Evolutionary conservation across 2,888 invertebrate species (phyloP), one percentile per base, ranked within the genome.

Genomic region (Standfussiana lucernea): DNA sequence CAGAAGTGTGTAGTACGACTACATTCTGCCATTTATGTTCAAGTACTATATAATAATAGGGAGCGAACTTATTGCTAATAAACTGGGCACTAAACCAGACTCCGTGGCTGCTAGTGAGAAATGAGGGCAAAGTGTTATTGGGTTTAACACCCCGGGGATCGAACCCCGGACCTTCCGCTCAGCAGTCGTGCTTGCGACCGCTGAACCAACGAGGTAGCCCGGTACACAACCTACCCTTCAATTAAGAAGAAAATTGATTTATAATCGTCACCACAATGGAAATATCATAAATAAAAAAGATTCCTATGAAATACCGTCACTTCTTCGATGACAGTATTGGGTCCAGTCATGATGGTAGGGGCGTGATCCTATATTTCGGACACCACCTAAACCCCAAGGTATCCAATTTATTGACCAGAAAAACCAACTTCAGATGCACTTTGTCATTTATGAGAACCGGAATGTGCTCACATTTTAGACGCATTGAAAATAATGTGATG

Each of bases 61-160:
- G 53, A 53, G 11, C n/a, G n/a, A 53, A 11, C 6, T 13, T n/a
- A 53, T n/a, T 53, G n/a, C 1, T n/a, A 24, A 24, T 50, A 8
- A 24, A 13, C n/a, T 0, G 13, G n/a, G 13, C 1, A 0, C 13
- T 28, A 28, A 28, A 13, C 0, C 13, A n/a, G 6, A 28, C 15
- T 0, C 28, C 13, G 6, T 28, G 15, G 1, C 53, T 56, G 53
- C 50, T 50, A n/a, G 4, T 50, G 24, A 50, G 50, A n/a, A 50
- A n/a, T n/a, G n/a, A n/a, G n/a, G n/a, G n/a, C n/a, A n/a, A n/a
- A n/a, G n/a, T n/a, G n/a, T n/a, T n/a, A n/a, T n/a, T n/a, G n/a
- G n/a, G n/a, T n/a, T n/a, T n/a, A 28, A 28, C 53, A 28, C n/a
- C 5, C 28, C 53, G n/a, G 53, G 53, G 28, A 56, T 56, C 6